Evolutionary conservation across 92 coral and sea anemone species (phyloP).

Genomic region (Meandrina meandrites): DNA sequence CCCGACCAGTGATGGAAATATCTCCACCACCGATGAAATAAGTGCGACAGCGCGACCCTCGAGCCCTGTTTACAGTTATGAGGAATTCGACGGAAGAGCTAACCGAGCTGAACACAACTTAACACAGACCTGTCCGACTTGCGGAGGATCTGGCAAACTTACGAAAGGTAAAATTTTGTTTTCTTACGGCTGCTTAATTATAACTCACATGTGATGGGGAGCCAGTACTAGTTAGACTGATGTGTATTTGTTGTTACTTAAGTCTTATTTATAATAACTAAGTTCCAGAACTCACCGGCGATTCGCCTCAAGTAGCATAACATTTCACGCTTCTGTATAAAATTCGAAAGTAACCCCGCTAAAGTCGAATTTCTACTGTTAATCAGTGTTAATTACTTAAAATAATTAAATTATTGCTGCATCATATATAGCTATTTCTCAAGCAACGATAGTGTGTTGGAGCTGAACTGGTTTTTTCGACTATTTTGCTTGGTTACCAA

Average conservation of each 20-base stretch:
- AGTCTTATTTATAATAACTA: too few species aligned
- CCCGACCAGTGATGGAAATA: slow-evolving; percentile 37
- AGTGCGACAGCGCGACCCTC: background rate
- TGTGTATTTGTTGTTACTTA: too few species aligned
- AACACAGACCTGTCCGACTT: slow-evolving; percentile 81
- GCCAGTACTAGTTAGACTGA: background rate
- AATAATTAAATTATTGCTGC: too few species aligned
- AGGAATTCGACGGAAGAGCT: slow-evolving; percentile 9
- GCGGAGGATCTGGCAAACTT: slow-evolving; percentile 88
- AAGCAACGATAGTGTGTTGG: background rate
- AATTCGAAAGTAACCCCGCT: too few species aligned
- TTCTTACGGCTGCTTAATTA: background rate
- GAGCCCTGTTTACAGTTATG: slow-evolving; percentile 27
- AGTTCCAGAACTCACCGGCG: too few species aligned
- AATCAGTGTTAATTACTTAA: too few species aligned
- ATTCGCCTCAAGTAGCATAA: too few species aligned
- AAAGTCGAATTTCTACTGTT: too few species aligned
- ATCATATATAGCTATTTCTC: too few species aligned
- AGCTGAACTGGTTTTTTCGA: too few species aligned
- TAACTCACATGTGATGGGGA: background rate
- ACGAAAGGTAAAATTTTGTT: slow-evolving; percentile 59
- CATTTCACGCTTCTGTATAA: too few species aligned
- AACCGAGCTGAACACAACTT: slow-evolving; percentile 18
- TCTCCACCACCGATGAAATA: background rate
- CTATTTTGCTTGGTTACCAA: too few species aligned